Percentiles rank a stretch among this genome's conserved stretches.
Evolutionary conservation across 2,888 invertebrate genomes (phyloP).

Genomic region (Mimas tiliae): DNA sequence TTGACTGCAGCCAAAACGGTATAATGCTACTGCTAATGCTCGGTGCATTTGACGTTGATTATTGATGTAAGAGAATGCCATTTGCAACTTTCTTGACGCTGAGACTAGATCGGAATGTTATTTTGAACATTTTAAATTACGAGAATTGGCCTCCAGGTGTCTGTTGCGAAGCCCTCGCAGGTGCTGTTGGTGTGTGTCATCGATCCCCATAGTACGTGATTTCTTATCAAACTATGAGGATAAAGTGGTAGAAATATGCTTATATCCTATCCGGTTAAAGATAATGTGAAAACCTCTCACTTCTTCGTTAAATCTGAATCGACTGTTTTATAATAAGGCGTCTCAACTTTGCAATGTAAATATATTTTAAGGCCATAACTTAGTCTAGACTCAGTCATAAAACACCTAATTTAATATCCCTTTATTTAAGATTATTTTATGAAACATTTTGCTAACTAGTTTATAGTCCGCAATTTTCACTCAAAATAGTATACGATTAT

Average conservation of each 20-base stretch:
- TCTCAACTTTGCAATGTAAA: background rate
- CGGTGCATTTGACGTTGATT: too few species aligned
- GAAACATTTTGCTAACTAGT: background rate
- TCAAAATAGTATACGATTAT: background rate
- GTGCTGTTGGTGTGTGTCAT: too few species aligned
- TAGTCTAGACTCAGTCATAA: conserved; percentile 30
- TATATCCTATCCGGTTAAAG: background rate
- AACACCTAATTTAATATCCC: conserved; percentile 25
- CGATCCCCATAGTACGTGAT: too few species aligned
- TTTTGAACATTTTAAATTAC: too few species aligned
- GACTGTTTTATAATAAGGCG: conserved; percentile 14
- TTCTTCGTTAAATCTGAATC: conserved; percentile 14
- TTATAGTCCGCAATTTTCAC: background rate
- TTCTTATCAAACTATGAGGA: background rate
- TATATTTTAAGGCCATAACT: background rate
- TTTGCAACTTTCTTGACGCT: too few species aligned
- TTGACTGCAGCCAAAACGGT: too few species aligned
- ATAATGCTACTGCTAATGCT: too few species aligned
- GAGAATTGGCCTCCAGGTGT: too few species aligned
- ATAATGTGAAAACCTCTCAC: background rate
- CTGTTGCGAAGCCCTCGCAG: too few species aligned
- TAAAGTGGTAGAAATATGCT: background rate
- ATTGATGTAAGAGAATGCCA: too few species aligned
- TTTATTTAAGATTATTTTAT: background rate
- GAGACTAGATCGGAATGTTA: too few species aligned